Conservation (phyloP, 2,797 vertebrate genomes). For the Limnodromus scolopaceus region DNA sequence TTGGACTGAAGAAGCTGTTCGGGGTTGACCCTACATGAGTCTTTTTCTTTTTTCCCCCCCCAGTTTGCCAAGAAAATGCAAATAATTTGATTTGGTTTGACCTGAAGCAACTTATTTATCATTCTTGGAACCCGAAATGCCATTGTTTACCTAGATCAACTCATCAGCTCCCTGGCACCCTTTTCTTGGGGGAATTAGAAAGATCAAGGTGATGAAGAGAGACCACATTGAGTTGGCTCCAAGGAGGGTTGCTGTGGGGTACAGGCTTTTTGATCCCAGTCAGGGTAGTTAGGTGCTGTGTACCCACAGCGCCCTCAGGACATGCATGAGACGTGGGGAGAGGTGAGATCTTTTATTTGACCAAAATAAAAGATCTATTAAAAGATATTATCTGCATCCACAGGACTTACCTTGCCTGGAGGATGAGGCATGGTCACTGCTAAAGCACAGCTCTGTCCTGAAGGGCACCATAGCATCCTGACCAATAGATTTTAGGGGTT, state of each 20-base stretch:
- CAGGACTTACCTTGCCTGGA: neutral
- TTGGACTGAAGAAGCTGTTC: slow-evolving; percentile 14
- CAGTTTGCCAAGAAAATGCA: slow-evolving; percentile 6
- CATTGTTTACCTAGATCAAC: slow-evolving; percentile 42
- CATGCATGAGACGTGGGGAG: neutral
- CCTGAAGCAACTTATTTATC: slow-evolving; percentile 46
- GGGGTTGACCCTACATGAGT: neutral
- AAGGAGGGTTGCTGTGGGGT: neutral
- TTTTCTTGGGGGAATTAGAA: slow-evolving; percentile 6
- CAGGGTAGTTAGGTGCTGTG: neutral
- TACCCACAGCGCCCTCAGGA: neutral
- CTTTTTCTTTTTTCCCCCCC: neutral
- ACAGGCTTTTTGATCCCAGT: neutral
- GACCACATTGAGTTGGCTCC: neutral
- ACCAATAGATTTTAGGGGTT: neutral
- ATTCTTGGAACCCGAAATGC: neutral
- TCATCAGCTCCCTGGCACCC: neutral
- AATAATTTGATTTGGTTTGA: slow-evolving; percentile 47
- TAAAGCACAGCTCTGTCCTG: neutral
- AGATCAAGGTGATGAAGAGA: slow-evolving; percentile 29
- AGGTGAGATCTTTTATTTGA: neutral
- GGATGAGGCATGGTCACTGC: neutral
- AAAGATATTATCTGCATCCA: neutral
- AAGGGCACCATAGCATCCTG: neutral
- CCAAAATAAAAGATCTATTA: neutral